A percentile compares a stretch with the other conserved stretches of the same genome.
Evolutionary conservation across 2,113 vertebrate species (phyloP).

Genomic region (Pollachius pollachius): DNA sequence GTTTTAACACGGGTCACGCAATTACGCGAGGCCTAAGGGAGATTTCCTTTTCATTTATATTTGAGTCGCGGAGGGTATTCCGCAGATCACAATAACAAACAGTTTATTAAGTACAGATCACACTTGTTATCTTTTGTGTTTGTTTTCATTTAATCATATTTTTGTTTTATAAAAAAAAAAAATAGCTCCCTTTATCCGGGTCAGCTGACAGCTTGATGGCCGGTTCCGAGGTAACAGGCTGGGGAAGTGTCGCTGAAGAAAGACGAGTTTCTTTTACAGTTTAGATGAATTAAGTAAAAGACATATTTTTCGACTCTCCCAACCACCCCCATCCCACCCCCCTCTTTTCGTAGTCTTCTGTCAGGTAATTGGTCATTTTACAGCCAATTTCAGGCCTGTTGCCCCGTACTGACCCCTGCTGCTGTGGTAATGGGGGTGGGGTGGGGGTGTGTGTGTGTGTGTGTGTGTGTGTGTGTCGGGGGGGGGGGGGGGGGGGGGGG

Average conservation of each 20-base stretch:
- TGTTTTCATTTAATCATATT: slow-evolving; percentile 24
- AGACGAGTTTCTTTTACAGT: slow-evolving; percentile 69
- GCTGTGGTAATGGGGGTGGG: slow-evolving; percentile 72
- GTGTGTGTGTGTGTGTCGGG: slow-evolving; percentile 38
- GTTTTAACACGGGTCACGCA: slow-evolving; percentile 57
- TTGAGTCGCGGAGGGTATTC: slow-evolving; percentile 20
- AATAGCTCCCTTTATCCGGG: slow-evolving; percentile 40
- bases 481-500: slow-evolving; percentile 56
- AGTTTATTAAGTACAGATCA: slow-evolving; percentile 26
- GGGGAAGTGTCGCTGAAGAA: slow-evolving; percentile 48
- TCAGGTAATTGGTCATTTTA: slow-evolving; percentile 80
- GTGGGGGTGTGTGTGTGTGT: slow-evolving; percentile 29
- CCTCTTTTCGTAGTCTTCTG: slow-evolving; percentile 60
- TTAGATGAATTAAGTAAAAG: slow-evolving; percentile 76
- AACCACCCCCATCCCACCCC: no score
- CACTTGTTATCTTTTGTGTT: not conserved
- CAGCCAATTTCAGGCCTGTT: slow-evolving; percentile 76
- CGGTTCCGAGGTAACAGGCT: slow-evolving; percentile 16
- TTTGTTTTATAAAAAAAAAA: slow-evolving; percentile 19
- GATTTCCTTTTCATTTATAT: slow-evolving; percentile 18
- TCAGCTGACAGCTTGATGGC: slow-evolving; percentile 42
- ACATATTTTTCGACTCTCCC: slow-evolving; percentile 63
- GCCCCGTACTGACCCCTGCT: slow-evolving; percentile 75
- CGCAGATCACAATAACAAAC: slow-evolving; percentile 20
- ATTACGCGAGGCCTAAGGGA: slow-evolving; percentile 16